Evolutionary conservation across 2,888 invertebrate genomes (phyloP).

Genomic region (Adela reaumurella): DNA sequence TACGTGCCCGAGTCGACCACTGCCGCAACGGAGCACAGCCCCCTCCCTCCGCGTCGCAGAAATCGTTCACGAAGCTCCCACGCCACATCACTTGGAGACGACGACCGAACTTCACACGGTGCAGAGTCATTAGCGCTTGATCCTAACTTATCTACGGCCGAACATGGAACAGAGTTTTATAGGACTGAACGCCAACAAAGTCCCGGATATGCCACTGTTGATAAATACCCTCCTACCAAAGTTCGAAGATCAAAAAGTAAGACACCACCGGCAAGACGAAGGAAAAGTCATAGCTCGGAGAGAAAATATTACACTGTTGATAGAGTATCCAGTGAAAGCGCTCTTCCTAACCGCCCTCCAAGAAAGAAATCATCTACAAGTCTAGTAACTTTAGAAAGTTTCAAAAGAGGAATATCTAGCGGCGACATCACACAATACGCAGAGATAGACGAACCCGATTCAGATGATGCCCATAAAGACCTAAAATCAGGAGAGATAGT

Average conservation of each 20-base stretch:
- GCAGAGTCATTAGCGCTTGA: constrained; percentile 63
- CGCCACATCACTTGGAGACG: constrained; percentile 58
- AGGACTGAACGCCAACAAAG: constrained; percentile 43
- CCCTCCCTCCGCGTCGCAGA: constrained; percentile 52
- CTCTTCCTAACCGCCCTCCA: constrained; percentile 61
- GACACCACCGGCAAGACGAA: constrained; percentile 35
- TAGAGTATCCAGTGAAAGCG: constrained; percentile 32
- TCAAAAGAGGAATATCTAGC: constrained; percentile 34
- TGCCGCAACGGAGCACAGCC: constrained; percentile 54
- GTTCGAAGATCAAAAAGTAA: constrained; percentile 54
- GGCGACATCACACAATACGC: constrained; percentile 56
- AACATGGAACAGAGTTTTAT: constrained; percentile 24
- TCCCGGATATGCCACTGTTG: constrained; percentile 74
- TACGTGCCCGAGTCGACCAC: constrained; percentile 58
- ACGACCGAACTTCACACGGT: constrained; percentile 68
- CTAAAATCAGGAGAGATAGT: constrained; percentile 73
- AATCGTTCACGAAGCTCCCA: constrained; percentile 55
- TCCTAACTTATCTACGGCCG: constrained; percentile 29
- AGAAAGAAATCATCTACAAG: constrained; percentile 58
- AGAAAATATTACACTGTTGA: constrained; percentile 70
- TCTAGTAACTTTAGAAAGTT: constrained; percentile 49
- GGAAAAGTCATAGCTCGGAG: constrained; percentile 50
- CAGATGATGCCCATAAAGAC: constrained; percentile 59
- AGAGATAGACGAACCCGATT: constrained; percentile 57
- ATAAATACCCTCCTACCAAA: constrained; percentile 66